A percentile compares a stretch with the other conserved stretches of the same genome.
Evolutionary conservation across 2,888 invertebrate genomes (phyloP).

Genomic region (Ophioninae sp.): DNA sequence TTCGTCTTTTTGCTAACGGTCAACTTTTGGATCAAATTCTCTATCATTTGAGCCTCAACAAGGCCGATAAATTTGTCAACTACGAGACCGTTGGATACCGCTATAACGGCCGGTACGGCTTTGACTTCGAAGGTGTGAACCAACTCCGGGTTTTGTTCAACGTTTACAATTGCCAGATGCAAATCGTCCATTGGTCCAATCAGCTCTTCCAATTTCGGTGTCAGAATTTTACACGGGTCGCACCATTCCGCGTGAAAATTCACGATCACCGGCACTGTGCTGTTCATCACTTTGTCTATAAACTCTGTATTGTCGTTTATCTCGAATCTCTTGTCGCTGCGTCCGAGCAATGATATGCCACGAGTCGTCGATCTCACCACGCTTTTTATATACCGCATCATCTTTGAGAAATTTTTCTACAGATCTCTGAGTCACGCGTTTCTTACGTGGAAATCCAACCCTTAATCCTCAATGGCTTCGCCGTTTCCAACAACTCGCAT

Average conservation of each 20-base stretch:
- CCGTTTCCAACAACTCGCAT: slow-evolving; percentile 81
- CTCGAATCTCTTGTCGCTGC: slow-evolving; percentile 75
- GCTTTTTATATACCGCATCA: slow-evolving; percentile 73
- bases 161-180: slow-evolving; percentile 91
- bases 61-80: slow-evolving; percentile 94
- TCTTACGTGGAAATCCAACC: slow-evolving; percentile 73
- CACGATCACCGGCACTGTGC: slow-evolving; percentile 92
- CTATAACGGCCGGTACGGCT: slow-evolving; percentile 92
- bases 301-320: slow-evolving; percentile 91
- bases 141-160: slow-evolving; percentile 90
- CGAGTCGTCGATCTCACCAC: slow-evolving; percentile 68
- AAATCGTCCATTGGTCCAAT: slow-evolving; percentile 88
- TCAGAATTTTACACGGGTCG: slow-evolving; percentile 93
- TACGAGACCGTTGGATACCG: slow-evolving; percentile 90
- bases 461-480: slow-evolving; percentile 81
- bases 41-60: slow-evolving; percentile 91
- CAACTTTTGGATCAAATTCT: slow-evolving; percentile 87
- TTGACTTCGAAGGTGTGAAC: slow-evolving; percentile 92
- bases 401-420: slow-evolving; percentile 66
- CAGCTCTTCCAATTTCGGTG: slow-evolving; percentile 90
- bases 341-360: slow-evolving; percentile 71
- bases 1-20: slow-evolving; percentile 60
- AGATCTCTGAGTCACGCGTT: neutral
- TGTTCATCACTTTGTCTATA: slow-evolving; percentile 92
- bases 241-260: slow-evolving; percentile 97